Percentiles rank a stretch among this genome's conserved stretches.
Conservation (phyloP, 2,113 vertebrate species). For the Hippopotamus amphibius region DNA sequence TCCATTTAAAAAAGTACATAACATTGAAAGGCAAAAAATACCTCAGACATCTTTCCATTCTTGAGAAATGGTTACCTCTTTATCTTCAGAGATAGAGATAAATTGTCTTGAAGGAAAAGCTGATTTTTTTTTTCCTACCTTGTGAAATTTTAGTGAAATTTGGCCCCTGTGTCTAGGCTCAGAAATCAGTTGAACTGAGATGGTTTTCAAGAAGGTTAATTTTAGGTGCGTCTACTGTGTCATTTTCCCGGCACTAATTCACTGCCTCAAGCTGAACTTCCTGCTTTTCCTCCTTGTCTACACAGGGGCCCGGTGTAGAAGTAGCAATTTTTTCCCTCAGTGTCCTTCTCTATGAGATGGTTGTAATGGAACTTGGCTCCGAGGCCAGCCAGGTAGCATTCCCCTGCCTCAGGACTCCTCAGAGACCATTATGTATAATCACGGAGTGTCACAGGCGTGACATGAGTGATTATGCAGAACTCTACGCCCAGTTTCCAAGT, state of each 20-base stretch:
- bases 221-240: background rate
- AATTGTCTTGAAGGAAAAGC: background rate
- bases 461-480: conserved; percentile 78
- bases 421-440: conserved; percentile 71
- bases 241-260: background rate
- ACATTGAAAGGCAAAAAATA: background rate
- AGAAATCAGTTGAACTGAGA: conserved; percentile 29
- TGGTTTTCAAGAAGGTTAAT: conserved; percentile 15
- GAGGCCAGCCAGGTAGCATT: conserved; percentile 66
- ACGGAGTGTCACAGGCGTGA: conserved; percentile 68
- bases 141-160: conserved; percentile 29
- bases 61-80: background rate
- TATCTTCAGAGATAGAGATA: background rate
- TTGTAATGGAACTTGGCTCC: background rate
- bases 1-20: background rate
- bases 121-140: background rate
- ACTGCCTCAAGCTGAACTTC: background rate
- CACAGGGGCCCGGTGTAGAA: background rate
- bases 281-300: background rate
- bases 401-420: background rate
- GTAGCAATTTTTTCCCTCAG: background rate
- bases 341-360: background rate
- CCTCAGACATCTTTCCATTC: background rate
- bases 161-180: background rate
- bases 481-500: conserved; percentile 71